These are phyloP conservation scores for Macaria notata DNA, from an alignment of 2,888 invertebrate species.

Conservation along the genomic window DNA sequence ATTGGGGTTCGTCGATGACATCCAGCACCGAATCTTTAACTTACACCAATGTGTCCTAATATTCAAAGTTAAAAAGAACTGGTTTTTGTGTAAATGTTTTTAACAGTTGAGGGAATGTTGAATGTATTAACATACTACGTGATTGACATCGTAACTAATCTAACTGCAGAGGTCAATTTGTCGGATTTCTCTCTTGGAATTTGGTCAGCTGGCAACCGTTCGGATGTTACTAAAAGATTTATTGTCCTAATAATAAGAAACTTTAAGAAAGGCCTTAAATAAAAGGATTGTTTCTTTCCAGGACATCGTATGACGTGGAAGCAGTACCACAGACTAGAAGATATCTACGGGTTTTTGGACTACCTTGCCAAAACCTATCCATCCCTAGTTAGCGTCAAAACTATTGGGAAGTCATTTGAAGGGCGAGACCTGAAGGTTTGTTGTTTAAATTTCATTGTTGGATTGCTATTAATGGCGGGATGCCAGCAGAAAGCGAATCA, in stretches of 20 bases:
- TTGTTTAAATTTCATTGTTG: no score
- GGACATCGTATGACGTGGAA: conserved; percentile 88
- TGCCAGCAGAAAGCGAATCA: no score
- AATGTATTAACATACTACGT: conserved; percentile 32
- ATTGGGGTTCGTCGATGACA: conserved; percentile 83
- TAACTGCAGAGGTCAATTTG: conserved; percentile 28
- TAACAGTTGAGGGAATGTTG: conserved; percentile 31
- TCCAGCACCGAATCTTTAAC: conserved; percentile 54
- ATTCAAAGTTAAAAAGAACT: conserved; percentile 30
- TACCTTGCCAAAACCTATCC: conserved; percentile 90
- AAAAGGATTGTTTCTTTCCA: conserved; percentile 35
- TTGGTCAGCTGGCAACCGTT: conserved; percentile 6
- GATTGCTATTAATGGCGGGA: no score
- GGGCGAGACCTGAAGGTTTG: conserved; percentile 87
- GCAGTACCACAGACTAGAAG: conserved; percentile 88
- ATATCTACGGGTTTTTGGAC: conserved; percentile 90
- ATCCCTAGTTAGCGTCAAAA: conserved; percentile 86
- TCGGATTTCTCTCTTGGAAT: conserved; percentile 4
- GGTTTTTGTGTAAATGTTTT: conserved; percentile 22
- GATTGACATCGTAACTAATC: conserved; percentile 38
- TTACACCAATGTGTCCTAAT: conserved; percentile 48
- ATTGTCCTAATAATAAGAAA: conserved; percentile 1
- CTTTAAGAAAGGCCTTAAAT: background rate
- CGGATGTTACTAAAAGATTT: conserved; percentile 29
- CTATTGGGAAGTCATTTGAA: conserved; percentile 89